Conservation (phyloP, 2,113 vertebrate species). For the Psephotus haematonotus region DNA sequence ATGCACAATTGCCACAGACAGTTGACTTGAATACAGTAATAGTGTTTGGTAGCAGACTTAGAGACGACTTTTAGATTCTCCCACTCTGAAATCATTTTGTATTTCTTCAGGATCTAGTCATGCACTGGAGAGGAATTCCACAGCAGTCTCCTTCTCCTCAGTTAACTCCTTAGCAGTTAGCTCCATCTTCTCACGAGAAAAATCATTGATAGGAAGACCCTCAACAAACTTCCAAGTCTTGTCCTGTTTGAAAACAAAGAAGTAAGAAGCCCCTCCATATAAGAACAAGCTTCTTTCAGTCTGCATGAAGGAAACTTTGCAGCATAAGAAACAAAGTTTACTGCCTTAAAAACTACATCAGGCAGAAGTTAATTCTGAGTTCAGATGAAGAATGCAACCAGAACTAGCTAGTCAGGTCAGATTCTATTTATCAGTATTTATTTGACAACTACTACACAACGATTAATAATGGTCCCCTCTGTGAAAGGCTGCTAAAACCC, state of each 20-base stretch:
- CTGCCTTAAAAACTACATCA: background rate
- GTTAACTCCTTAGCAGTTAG: slow-evolving; percentile 88
- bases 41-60: slow-evolving; percentile 71
- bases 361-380: background rate
- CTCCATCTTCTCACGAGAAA: slow-evolving; percentile 92
- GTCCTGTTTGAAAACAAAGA: slow-evolving; percentile 74
- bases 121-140: slow-evolving; percentile 84
- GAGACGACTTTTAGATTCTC: slow-evolving; percentile 84
- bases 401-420: background rate
- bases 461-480: background rate
- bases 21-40: slow-evolving; percentile 38
- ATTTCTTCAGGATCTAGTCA: slow-evolving; percentile 78
- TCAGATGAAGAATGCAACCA: background rate
- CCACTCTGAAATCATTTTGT: slow-evolving; percentile 56
- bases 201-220: slow-evolving; percentile 88
- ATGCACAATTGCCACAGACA: slow-evolving; percentile 58
- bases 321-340: background rate
- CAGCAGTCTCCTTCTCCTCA: slow-evolving; percentile 92
- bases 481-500: background rate
- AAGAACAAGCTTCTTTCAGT: background rate
- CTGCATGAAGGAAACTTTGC: background rate
- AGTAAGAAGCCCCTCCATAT: background rate
- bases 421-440: background rate
- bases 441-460: background rate
- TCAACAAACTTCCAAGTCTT: slow-evolving; percentile 93